Evolutionary conservation across 2,888 invertebrate species (phyloP).

Genomic region (Temnothorax unifasciatus): DNA sequence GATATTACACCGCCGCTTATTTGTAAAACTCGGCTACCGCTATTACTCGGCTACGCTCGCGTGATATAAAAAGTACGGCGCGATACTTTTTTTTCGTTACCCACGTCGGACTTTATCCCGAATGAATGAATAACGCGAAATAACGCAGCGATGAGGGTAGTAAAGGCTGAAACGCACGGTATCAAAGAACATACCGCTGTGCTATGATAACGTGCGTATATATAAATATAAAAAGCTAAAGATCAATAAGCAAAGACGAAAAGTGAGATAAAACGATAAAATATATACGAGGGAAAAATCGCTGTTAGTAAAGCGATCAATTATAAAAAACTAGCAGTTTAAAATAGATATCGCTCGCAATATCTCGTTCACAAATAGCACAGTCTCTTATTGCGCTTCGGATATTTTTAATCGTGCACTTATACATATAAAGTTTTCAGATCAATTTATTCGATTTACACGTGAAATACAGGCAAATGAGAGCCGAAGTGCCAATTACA

Average conservation of each 20-base stretch:
- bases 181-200: constrained; percentile 26
- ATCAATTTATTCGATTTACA: neutral
- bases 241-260: neutral
- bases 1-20: constrained; percentile 70
- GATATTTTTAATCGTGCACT: neutral
- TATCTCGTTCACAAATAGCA: neutral
- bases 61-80: constrained; percentile 56
- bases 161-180: constrained; percentile 14
- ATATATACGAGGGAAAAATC: neutral
- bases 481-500: too few relatives aligned
- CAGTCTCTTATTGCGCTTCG: neutral
- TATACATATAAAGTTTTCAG: neutral
- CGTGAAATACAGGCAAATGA: too few relatives aligned
- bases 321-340: neutral
- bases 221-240: constrained; percentile 14
- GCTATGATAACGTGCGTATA: neutral
- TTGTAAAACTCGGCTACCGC: constrained; percentile 54
- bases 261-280: neutral
- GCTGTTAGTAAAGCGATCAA: neutral
- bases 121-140: constrained; percentile 48
- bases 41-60: constrained; percentile 56
- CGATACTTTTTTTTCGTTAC: constrained; percentile 48
- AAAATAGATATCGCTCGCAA: neutral
- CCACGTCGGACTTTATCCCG: constrained; percentile 48
- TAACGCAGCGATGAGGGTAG: constrained; percentile 32